A percentile compares a stretch with the other conserved stretches of the same genome.
Evolutionary conservation across 2,888 invertebrate species (phyloP).

Genomic region (Hirtodrosophila alboralis): DNA sequence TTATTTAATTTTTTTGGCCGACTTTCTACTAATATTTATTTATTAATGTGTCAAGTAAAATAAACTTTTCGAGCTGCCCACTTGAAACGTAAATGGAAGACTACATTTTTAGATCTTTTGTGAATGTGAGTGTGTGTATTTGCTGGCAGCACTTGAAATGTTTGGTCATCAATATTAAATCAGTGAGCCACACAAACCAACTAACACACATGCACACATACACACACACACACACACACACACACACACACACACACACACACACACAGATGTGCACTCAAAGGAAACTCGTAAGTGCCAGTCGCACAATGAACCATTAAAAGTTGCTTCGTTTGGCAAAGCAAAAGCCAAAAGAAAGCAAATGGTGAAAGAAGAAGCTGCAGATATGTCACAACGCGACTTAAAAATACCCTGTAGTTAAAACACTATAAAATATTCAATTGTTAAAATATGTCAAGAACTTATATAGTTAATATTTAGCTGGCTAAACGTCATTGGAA

Average conservation of each 20-base stretch:
- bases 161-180: slow-evolving; percentile 78
- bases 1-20: too few species aligned
- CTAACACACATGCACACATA: slow-evolving; percentile 29
- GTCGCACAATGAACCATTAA: slow-evolving; percentile 76
- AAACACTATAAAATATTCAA: too few species aligned
- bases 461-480: background rate
- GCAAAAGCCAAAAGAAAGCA: slow-evolving; percentile 32
- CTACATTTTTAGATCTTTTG: slow-evolving; percentile 28
- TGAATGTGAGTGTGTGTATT: slow-evolving; percentile 17
- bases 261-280: slow-evolving; percentile 18
- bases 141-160: slow-evolving; percentile 69
- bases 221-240: slow-evolving; percentile 10
- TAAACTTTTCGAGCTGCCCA: slow-evolving; percentile 15
- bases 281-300: slow-evolving; percentile 58
- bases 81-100: slow-evolving; percentile 29
- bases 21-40: too few species aligned
- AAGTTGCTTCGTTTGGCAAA: slow-evolving; percentile 69
- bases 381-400: background rate
- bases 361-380: slow-evolving; percentile 18
- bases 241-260: slow-evolving; percentile 5
- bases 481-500: too few species aligned
- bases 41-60: too few species aligned
- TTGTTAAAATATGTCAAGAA: background rate
- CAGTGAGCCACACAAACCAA: slow-evolving; percentile 63
- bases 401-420: slow-evolving; percentile 16